Evolutionary conservation across 2,797 vertebrate species (phyloP), one percentile per base, ranked within the genome.

Genomic region (Diplodus puntazzo): DNA sequence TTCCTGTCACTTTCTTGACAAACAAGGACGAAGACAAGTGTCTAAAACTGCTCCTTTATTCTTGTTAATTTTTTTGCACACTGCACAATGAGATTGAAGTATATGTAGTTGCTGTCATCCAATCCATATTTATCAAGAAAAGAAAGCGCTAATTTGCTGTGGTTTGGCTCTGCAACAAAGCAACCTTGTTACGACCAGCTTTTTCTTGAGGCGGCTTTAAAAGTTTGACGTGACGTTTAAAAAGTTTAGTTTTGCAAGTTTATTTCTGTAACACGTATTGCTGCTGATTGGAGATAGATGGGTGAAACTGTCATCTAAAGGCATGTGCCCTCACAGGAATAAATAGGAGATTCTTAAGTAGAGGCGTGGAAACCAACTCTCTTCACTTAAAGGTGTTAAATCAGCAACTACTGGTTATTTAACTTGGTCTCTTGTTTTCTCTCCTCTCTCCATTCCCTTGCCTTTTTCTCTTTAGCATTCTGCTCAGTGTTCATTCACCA

Each of bases 381-480:
- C 45, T 75, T 73, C 67, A 74, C 45, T 59, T 72, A 57, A 30
- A 73, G 45, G 13, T 79, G 59, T 66, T 81, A 71, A 75, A 69
- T 83, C 34, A 77, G 55, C 60, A 64, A 60, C 53, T 71, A 45
- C 50, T 75, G 43, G 52, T 75, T 76, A 72, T 87, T 69, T 75
- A 54, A 80, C 57, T 67, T 43, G 50, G 30, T 58, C 23, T 57
- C 23, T 43, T 73, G 21, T 70, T 30, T 53, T 73, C 46, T 52
- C 27, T 58, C 23, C n/a, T 55, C 14, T 57, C 17, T 57, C 54
- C 57, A 34, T 53, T 50, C 43, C 13, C 10, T 74, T 60, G 52
- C 73, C 27, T 1, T 49, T 73, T 76, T 66, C 60, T 69, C 60
- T 68, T 87, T 73, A 77, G 48, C 82, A 83, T 69, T 85, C 80